Conservation (phyloP, 2,113 vertebrate species). For the Fregetta grallaria region DNA sequence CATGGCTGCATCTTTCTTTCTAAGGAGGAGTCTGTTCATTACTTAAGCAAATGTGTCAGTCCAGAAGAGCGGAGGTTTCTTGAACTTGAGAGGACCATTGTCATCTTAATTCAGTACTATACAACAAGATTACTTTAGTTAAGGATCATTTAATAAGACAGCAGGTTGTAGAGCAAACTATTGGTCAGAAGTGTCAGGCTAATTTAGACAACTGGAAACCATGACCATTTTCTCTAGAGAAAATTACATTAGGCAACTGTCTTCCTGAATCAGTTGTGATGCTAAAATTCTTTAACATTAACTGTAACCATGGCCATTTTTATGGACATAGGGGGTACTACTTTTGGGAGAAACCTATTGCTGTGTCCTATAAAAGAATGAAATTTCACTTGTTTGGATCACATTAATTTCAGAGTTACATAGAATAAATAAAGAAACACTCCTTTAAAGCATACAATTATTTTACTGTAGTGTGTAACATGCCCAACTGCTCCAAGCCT, state of each 20-base stretch:
- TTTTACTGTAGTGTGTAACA: not conserved
- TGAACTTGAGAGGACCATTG: not conserved
- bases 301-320: not conserved
- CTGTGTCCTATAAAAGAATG: not conserved
- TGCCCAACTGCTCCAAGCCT: not conserved
- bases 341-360: not conserved
- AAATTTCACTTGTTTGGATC: not conserved
- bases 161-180: not conserved
- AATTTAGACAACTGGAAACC: not conserved
- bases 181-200: not conserved
- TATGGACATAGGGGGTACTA: not conserved
- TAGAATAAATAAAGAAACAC: not conserved
- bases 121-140: not conserved
- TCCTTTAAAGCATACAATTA: not conserved
- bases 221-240: not conserved
- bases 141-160: not conserved
- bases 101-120: not conserved
- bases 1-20: not conserved
- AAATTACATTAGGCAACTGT: not conserved
- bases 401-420: not conserved
- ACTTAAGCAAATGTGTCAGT: not conserved
- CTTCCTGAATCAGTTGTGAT: not conserved
- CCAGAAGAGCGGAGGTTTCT: not conserved
- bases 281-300: not conserved
- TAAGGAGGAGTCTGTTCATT: not conserved